These are phyloP conservation scores for Orchesella flavescens DNA, from an alignment of 2,888 invertebrate genomes.

Conservation along the genomic window DNA sequence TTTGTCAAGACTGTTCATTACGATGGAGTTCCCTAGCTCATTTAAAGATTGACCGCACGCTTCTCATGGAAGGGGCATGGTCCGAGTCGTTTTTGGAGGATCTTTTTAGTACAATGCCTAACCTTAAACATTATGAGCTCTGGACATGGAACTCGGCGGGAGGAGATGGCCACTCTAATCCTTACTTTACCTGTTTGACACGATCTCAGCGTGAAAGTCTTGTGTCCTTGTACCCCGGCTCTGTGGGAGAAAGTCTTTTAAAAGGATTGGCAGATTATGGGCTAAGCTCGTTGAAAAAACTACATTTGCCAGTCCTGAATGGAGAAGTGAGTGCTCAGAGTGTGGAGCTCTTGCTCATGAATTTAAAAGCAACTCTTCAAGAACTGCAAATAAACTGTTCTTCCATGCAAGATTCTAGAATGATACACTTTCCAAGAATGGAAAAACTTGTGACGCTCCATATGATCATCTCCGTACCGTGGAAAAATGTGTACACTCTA, in stretches of 20 bases:
- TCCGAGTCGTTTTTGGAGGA: slow-evolving; percentile 53
- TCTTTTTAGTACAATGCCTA: slow-evolving; percentile 62
- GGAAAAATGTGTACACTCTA: slow-evolving; percentile 62
- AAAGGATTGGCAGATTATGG: slow-evolving; percentile 56
- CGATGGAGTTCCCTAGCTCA: slow-evolving; percentile 53
- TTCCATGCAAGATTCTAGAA: slow-evolving; percentile 60
- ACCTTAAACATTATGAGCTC: slow-evolving; percentile 64
- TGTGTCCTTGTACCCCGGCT: slow-evolving; percentile 57
- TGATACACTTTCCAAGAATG: slow-evolving; percentile 63
- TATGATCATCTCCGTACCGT: slow-evolving; percentile 66
- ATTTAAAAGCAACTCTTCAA: slow-evolving; percentile 51
- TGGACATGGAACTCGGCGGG: slow-evolving; percentile 68
- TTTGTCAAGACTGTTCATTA: slow-evolving; percentile 29
- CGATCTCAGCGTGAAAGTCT: slow-evolving; percentile 39
- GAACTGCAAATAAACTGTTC: slow-evolving; percentile 67
- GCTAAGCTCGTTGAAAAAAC: slow-evolving; percentile 56
- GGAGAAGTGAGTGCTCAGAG: slow-evolving; percentile 60
- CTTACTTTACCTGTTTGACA: slow-evolving; percentile 61
- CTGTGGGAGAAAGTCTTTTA: slow-evolving; percentile 60
- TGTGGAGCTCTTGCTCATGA: slow-evolving; percentile 57
- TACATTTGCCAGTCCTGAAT: slow-evolving; percentile 65
- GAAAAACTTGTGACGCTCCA: slow-evolving; percentile 57
- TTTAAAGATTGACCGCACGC: slow-evolving; percentile 65
- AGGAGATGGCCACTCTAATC: slow-evolving; percentile 64
- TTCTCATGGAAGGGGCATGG: slow-evolving; percentile 65